Evolutionary conservation across 2,113 vertebrate genomes (phyloP).

Genomic region (Cyphomyrus discorhynchus): DNA sequence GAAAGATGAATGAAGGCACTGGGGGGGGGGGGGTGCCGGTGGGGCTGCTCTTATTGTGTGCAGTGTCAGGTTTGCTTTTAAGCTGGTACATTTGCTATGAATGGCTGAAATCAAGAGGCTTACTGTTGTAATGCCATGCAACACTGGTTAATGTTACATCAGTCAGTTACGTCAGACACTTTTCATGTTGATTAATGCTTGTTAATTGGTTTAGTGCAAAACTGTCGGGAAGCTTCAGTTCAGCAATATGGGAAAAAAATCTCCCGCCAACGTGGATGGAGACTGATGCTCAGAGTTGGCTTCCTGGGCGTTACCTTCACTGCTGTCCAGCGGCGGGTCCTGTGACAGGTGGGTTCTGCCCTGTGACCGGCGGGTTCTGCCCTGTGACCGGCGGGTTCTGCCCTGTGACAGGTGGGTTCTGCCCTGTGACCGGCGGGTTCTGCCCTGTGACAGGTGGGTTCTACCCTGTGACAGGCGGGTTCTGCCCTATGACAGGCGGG

Average conservation of each 20-base stretch:
- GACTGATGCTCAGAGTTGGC: too few relatives aligned
- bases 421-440: too few relatives aligned
- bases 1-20: neutral
- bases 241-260: neutral
- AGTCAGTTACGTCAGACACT: neutral
- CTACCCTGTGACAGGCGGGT: too few relatives aligned
- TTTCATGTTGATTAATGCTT: neutral
- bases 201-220: neutral
- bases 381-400: too few relatives aligned
- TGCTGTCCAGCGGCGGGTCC: too few relatives aligned
- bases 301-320: too few relatives aligned
- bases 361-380: too few relatives aligned
- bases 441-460: too few relatives aligned
- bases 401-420: too few relatives aligned
- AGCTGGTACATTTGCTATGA: neutral
- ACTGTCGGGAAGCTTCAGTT: neutral
- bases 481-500: too few relatives aligned
- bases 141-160: neutral
- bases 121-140: neutral
- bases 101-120: neutral
- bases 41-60: neutral
- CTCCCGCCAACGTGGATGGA: too few relatives aligned
- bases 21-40: neutral
- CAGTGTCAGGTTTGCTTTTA: neutral
- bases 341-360: too few relatives aligned